Conservation (phyloP, 92 coral and sea anemone species). For the Zoanthus gigantus region DNA sequence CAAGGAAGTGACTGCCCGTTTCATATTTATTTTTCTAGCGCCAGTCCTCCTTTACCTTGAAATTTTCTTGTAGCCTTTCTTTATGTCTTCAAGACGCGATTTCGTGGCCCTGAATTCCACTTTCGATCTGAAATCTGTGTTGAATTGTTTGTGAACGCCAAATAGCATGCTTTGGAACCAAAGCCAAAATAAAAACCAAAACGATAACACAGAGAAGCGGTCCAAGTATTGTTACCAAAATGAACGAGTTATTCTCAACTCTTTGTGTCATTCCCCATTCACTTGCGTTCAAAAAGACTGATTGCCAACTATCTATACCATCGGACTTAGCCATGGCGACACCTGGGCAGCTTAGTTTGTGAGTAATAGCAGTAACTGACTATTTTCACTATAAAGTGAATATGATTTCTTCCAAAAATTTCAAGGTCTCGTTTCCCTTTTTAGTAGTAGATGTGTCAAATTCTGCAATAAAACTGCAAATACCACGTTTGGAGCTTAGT, state of each 20-base stretch:
- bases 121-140: not conserved
- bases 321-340: not conserved
- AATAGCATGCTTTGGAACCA: not conserved
- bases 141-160: not conserved
- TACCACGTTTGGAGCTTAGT: no score
- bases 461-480: no score
- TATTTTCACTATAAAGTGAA: no score
- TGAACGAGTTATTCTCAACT: not conserved
- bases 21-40: not conserved
- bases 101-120: constrained; percentile 8
- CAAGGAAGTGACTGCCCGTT: not conserved
- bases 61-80: not conserved
- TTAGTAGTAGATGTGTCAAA: no score
- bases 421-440: no score
- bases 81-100: not conserved
- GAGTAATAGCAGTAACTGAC: not conserved
- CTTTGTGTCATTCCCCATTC: not conserved
- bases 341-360: not conserved
- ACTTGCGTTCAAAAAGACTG: not conserved
- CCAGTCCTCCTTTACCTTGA: not conserved
- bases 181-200: not conserved
- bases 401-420: no score
- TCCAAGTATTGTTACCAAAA: constrained; percentile 13
- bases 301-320: not conserved
- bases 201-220: constrained; percentile 7